phyloP scores from a whole-genome alignment of 2,888 invertebrate genomes.

The Lysandra coridon region DNA sequence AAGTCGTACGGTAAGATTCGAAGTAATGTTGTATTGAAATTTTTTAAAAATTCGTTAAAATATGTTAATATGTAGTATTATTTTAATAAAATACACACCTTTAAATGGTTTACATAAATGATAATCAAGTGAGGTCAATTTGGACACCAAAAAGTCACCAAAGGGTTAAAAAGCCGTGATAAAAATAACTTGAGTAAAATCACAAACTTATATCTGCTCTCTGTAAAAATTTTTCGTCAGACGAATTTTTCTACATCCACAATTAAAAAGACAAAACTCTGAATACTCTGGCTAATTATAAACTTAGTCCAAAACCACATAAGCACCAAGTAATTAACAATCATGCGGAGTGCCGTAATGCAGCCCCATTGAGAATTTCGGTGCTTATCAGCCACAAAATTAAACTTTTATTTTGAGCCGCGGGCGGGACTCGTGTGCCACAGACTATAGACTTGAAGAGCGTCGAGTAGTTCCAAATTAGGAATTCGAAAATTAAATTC shows the following conservation, averaged over 20 bases:
- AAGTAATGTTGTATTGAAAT: too few relatives aligned
- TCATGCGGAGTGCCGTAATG: slow-evolving; percentile 47
- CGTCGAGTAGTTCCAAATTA: slow-evolving; percentile 39
- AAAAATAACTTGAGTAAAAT: not conserved
- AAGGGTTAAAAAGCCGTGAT: not conserved
- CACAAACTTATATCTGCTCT: not conserved
- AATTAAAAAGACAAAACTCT: not conserved
- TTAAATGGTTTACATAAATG: too few relatives aligned
- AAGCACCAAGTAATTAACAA: slow-evolving; percentile 37
- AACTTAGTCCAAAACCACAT: slow-evolving; percentile 31
- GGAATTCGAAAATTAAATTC: not conserved
- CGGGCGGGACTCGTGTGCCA: slow-evolving; percentile 62
- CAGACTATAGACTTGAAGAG: slow-evolving; percentile 44
- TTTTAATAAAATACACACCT: too few relatives aligned
- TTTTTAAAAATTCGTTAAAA: too few relatives aligned
- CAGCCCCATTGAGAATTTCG: slow-evolving; percentile 77
- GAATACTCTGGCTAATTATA: slow-evolving; percentile 18
- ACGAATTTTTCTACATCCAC: not conserved
- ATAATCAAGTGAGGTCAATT: not conserved
- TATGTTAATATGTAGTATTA: too few relatives aligned
- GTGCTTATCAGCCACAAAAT: slow-evolving; percentile 66
- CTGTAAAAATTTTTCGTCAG: not conserved
- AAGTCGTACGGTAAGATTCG: too few relatives aligned
- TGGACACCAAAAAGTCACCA: not conserved
- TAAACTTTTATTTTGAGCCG: slow-evolving; percentile 75